Evolutionary conservation across 2,113 vertebrate genomes (phyloP).

Genomic region (Mormoops blainvillei): DNA sequence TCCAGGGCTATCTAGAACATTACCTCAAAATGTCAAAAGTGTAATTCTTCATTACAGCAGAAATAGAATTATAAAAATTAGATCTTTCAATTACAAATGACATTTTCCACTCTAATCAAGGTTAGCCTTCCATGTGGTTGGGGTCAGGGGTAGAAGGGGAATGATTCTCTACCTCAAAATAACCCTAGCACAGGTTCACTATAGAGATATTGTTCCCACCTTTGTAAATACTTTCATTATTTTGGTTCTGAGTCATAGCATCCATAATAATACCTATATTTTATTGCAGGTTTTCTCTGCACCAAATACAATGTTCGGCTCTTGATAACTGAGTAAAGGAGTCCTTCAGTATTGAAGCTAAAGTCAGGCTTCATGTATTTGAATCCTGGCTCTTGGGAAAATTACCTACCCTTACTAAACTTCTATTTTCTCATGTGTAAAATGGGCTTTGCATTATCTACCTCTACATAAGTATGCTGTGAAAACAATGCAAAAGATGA

Average conservation of each 20-base stretch:
- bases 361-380: background rate
- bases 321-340: background rate
- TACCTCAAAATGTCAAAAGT: conserved; percentile 72
- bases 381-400: background rate
- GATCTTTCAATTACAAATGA: conserved; percentile 65
- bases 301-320: background rate
- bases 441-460: background rate
- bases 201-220: background rate
- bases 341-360: background rate
- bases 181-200: background rate
- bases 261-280: background rate
- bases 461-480: background rate
- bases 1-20: conserved; percentile 37
- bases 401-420: background rate
- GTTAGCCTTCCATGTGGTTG: conserved; percentile 15
- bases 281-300: background rate
- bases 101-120: conserved; percentile 66
- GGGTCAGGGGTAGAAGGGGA: conserved; percentile 32
- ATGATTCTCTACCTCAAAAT: background rate
- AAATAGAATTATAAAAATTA: conserved; percentile 70
- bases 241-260: background rate
- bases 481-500: background rate
- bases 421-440: background rate
- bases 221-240: background rate
- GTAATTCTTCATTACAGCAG: conserved; percentile 56